Percentiles rank a stretch among this genome's conserved stretches.
Evolutionary conservation across 1,140 invertebrate genomes (phyloP).

Genomic region (Holotrichia oblita): DNA sequence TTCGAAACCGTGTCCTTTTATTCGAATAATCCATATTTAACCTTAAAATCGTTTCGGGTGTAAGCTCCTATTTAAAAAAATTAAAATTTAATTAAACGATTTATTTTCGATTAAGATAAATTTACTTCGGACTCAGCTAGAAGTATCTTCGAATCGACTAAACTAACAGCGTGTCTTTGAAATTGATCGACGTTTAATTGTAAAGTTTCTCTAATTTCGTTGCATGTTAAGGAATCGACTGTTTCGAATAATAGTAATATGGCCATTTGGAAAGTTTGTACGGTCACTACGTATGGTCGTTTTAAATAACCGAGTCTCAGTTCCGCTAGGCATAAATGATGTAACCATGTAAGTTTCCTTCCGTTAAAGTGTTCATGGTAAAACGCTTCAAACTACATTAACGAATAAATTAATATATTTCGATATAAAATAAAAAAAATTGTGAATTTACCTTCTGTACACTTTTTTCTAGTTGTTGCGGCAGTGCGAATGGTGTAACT

Average conservation of each 20-base stretch:
- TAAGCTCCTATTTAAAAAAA: slow-evolving; percentile 61
- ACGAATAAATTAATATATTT: slow-evolving; percentile 55
- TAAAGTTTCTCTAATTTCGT: slow-evolving; percentile 77
- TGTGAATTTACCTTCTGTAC: slow-evolving; percentile 76
- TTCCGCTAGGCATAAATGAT: slow-evolving; percentile 65
- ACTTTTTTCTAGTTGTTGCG: slow-evolving; percentile 89
- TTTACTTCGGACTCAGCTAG: slow-evolving; percentile 66
- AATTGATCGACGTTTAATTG: slow-evolving; percentile 84
- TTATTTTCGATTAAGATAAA: slow-evolving; percentile 15
- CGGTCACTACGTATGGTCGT: slow-evolving; percentile 88
- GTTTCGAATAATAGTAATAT: slow-evolving; percentile 89
- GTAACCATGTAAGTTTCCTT: slow-evolving; percentile 96
- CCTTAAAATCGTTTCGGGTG: slow-evolving; percentile 67
- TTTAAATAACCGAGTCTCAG: slow-evolving; percentile 79
- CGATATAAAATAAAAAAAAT: neutral
- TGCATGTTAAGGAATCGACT: slow-evolving; percentile 73
- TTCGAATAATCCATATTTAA: slow-evolving; percentile 90
- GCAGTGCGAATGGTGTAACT: slow-evolving; percentile 84
- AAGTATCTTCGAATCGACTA: slow-evolving; percentile 87
- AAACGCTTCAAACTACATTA: slow-evolving; percentile 87
- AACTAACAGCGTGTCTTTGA: slow-evolving; percentile 79
- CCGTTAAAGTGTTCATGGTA: slow-evolving; percentile 94
- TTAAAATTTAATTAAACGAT: neutral
- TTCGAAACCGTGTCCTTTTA: slow-evolving; percentile 93
- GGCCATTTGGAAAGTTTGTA: slow-evolving; percentile 96